Evolutionary conservation across 2,888 invertebrate species (phyloP), one percentile per base, ranked within the genome.

Genomic region (Ophonus ardosiacus): DNA sequence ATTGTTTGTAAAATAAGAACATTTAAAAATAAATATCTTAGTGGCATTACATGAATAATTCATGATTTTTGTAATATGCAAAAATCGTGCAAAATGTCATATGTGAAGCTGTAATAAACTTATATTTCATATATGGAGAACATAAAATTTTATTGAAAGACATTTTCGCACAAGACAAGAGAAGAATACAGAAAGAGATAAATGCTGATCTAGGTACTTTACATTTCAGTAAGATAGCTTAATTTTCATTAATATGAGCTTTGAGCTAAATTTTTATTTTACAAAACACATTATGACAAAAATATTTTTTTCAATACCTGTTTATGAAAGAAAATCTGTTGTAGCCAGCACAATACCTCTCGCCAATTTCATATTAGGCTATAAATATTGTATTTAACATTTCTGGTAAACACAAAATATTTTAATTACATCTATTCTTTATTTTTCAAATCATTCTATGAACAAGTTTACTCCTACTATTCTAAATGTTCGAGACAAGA

Each of bases 1-100:
- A 63, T 63, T 63, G 63, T 63, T 63, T 21, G 18, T 21, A 63
- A 63, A 63, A 63, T 63, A 63, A 63, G 21, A 24, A 21, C 63
- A 24, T 63, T 63, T 21, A 63, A 24, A 51, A 51, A 51, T 51
- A 51, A 51, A 51, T 51, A 51, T 51, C 43, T 51, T 51, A 51
- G 43, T 6, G 10, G 43, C 31, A 31, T 31, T 51, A 10, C 7
- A 51, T 51, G 43, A 51, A 51, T 51, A 51, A 51, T 51, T 51
- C 13, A 51, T 51, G 43, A 8, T 51, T 13, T 51, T 8, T 51
- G 43, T 51, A 51, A 51, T 51, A 51, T 51, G 43, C 43, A 51
- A 51, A 51, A 51, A 51, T 51, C 13, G 43, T 10, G 43, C 43
- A 51, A 51, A 51, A 51, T 51, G 43, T 51, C 43, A 51, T 51